phyloP scores from a whole-genome alignment of 2,797 vertebrate genomes.

The Danio choprae region DNA sequence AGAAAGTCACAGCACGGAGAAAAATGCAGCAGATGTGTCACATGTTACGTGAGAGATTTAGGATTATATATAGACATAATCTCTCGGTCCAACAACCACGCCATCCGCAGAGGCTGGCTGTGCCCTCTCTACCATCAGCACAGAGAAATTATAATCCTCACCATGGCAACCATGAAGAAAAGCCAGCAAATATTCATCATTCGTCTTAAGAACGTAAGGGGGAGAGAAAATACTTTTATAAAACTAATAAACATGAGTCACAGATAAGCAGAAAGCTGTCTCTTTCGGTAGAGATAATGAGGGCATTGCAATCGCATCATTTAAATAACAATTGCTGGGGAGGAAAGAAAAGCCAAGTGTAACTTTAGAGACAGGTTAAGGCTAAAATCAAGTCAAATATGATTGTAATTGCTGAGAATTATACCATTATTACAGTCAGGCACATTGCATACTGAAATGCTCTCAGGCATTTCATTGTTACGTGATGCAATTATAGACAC shows the following conservation, averaged over 20 bases:
- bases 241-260: slow-evolving; percentile 29
- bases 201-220: slow-evolving; percentile 4
- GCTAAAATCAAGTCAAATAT: slow-evolving; percentile 2
- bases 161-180: slow-evolving; percentile 56
- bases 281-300: slow-evolving; percentile 12
- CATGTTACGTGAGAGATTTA: slow-evolving; percentile 66
- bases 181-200: slow-evolving; percentile 31
- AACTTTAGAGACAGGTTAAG: slow-evolving; percentile 1
- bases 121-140: slow-evolving; percentile 66
- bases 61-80: slow-evolving; percentile 79
- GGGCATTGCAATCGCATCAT: not conserved
- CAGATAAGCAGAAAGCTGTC: not conserved
- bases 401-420: slow-evolving; percentile 1
- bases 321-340: slow-evolving; percentile 8
- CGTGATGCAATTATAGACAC: slow-evolving; percentile 33
- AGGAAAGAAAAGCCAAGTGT: not conserved
- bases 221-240: slow-evolving; percentile 6
- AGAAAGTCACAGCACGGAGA: slow-evolving; percentile 50
- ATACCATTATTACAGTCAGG: not conserved
- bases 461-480: slow-evolving; percentile 11
- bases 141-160: slow-evolving; percentile 57
- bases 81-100: slow-evolving; percentile 60
- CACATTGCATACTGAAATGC: not conserved
- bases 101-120: slow-evolving; percentile 64
- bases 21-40: slow-evolving; percentile 67